A percentile compares a stretch with the other conserved stretches of the same genome.
Evolutionary conservation across 2,888 invertebrate genomes (phyloP).

Genomic region (Litoditis marina): DNA sequence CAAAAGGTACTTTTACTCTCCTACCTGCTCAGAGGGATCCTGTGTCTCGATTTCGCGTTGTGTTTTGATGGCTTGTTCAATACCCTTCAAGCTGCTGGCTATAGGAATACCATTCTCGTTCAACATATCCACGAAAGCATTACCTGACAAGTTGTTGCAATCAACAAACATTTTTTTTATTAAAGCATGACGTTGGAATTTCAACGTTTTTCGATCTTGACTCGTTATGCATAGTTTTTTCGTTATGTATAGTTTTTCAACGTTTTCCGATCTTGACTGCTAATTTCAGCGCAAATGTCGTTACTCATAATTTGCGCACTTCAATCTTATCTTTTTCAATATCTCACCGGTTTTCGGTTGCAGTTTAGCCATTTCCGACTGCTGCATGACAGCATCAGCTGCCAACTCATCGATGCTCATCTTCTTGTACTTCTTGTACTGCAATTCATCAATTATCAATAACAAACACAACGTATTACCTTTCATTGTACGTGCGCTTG

Average conservation of each 20-base stretch:
- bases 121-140: constrained; percentile 53
- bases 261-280: too few relatives aligned
- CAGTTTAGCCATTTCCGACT: constrained; percentile 43
- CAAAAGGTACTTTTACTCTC: too few relatives aligned
- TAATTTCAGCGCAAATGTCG: too few relatives aligned
- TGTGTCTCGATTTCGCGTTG: constrained; percentile 49
- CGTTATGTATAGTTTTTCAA: too few relatives aligned
- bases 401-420: constrained; percentile 51
- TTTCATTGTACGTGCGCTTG: neutral
- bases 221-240: too few relatives aligned
- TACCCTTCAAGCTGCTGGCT: constrained; percentile 39
- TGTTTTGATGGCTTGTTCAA: constrained; percentile 50
- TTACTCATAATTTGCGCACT: too few relatives aligned
- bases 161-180: too few relatives aligned
- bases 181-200: too few relatives aligned
- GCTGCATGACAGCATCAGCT: constrained; percentile 53
- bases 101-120: constrained; percentile 57
- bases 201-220: too few relatives aligned
- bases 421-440: constrained; percentile 51
- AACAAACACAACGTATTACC: neutral
- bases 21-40: constrained; percentile 49
- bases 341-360: constrained; percentile 41
- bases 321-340: neutral
- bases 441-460: constrained; percentile 12
- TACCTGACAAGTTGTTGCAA: too few relatives aligned